Evolutionary conservation across 2,888 invertebrate genomes (phyloP), one percentile per base, ranked within the genome.

Genomic region (Agriopis aurantiaria): DNA sequence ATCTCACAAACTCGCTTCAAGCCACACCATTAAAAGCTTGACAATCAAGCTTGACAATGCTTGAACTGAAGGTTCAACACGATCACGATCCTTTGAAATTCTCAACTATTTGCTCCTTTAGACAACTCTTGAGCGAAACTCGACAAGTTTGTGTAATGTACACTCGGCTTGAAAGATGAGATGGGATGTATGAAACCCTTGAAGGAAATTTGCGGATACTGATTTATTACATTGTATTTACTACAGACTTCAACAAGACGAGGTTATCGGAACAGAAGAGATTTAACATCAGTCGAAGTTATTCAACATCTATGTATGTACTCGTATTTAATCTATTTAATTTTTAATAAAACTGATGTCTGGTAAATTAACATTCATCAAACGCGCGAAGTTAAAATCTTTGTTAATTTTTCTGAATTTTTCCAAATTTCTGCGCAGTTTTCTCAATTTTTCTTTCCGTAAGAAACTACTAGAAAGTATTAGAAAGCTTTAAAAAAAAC

Each of bases 51-150:
- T 53, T 46, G 59, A 46, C 40, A n/a, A 57, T 57, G 55, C 61
- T 61, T 46, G 14, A 57, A 62, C 56, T 62, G 23, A 40, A 52
- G 43, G 4, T 53, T 17, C 57, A 56, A 63, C 60, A 12, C 58
- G 56, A 68, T 17, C 40, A 6, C 46, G 14, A 60, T 64, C 68
- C 68, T 64, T 68, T 68, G 68, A 64, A 62, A 68, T 68, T 59
- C 14, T 14, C 43, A 64, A 64, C 68, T 68, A 68, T 64, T 59
- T 64, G 58, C 53, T 59, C 63, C 45, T 53, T 43, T 46, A 17
- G 23, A 49, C 43, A 62, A 57, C 55, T 55, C 57, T 45, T 10
- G 14, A 14, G 41, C 8, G 9, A 55, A 56, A 56, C 41, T 46
- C 49, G 46, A 8, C 23, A 49, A 66, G 46, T 67, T 55, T 43